Conservation (phyloP, 2,888 invertebrate species). For the Ormyrus pomaceus region DNA sequence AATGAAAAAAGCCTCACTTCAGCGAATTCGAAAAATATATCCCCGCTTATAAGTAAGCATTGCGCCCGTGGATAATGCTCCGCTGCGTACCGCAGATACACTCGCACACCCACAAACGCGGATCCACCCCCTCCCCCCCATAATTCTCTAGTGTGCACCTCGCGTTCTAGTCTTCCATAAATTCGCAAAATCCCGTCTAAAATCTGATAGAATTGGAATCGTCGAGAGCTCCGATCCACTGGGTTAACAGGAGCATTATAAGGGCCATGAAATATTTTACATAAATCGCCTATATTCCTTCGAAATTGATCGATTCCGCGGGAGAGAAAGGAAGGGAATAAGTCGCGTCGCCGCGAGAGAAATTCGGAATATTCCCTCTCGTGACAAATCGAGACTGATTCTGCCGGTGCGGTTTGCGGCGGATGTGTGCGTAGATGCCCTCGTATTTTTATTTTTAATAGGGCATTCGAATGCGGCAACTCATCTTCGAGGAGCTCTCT, state of each 20-base stretch:
- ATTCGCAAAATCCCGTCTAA: slow-evolving; percentile 25
- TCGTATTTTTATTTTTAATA: no score
- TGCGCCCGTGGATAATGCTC: no score
- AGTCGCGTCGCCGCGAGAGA: slow-evolving; percentile 6
- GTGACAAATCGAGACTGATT: slow-evolving; percentile 23
- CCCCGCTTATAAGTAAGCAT: not conserved
- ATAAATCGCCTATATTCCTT: slow-evolving; percentile 34
- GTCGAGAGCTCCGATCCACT: slow-evolving; percentile 13
- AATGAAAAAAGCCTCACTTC: slow-evolving; percentile 8
- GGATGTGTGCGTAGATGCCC: no score
- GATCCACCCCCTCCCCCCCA: not conserved
- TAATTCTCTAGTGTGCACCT: no score
- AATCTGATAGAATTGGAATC: slow-evolving; percentile 32
- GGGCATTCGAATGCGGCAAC: no score
- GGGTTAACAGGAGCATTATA: slow-evolving; percentile 20
- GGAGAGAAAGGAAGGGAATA: not conserved
- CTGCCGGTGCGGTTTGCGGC: no score
- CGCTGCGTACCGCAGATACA: not conserved
- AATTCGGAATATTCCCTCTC: not conserved
- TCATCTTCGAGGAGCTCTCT: no score
- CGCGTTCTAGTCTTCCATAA: slow-evolving; percentile 26
- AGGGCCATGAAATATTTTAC: slow-evolving; percentile 47
- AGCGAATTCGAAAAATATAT: slow-evolving; percentile 8
- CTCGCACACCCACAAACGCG: not conserved
- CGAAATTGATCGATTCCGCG: slow-evolving; percentile 34